Evolutionary conservation across 2,888 invertebrate species (phyloP).

Genomic region (Polydrusus cervinus): DNA sequence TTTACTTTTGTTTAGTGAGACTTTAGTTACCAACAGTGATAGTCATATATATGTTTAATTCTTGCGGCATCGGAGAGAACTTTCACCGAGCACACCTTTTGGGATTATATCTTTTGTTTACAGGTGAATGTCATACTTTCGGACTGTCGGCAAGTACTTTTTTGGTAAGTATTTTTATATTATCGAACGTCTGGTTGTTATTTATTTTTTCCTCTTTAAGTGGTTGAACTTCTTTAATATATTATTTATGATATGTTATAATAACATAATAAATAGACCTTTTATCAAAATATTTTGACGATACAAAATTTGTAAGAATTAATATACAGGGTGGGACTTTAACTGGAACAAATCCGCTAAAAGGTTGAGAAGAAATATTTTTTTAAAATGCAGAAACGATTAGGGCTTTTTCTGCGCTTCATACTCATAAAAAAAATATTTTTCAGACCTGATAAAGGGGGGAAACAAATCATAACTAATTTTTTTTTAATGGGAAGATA

Average conservation of each 20-base stretch:
- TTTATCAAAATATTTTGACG: neutral
- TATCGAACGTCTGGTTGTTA: slow-evolving; percentile 3
- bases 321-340: no score
- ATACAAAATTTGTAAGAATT: neutral
- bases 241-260: slow-evolving; percentile 4
- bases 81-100: slow-evolving; percentile 37
- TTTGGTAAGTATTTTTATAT: slow-evolving; percentile 25
- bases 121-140: slow-evolving; percentile 32
- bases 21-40: slow-evolving; percentile 32
- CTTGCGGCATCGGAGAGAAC: slow-evolving; percentile 32
- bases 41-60: slow-evolving; percentile 29
- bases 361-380: no score
- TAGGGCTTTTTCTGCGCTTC: no score
- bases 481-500: no score
- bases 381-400: no score
- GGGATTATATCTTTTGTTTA: slow-evolving; percentile 29
- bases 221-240: neutral
- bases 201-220: slow-evolving; percentile 2
- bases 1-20: slow-evolving; percentile 30
- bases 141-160: slow-evolving; percentile 23
- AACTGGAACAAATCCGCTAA: no score
- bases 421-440: no score
- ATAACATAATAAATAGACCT: neutral
- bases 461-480: no score
- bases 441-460: no score